Base-by-base conservation (phyloP, 2,888 invertebrate species). In the Epinotia demarniana region DNA sequence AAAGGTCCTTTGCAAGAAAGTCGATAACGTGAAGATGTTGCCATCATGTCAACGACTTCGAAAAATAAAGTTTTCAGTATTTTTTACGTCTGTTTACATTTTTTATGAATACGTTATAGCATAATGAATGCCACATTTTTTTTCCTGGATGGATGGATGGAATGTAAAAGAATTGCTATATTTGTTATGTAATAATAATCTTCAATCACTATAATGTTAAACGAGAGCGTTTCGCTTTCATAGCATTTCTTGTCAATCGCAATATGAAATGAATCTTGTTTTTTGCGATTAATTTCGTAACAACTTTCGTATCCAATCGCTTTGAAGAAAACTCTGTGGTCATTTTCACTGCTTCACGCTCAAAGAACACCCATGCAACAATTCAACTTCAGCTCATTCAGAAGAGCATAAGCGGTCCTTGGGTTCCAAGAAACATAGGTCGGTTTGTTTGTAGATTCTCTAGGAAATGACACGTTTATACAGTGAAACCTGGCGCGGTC, bases 341-440 rank as follows among this genome's bases (percentile, higher is more conserved):
- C 63, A 63, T 74, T 74, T 69, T 70, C 74, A 69, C 69, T 69
- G 19, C 49, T 74, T 74, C 74, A 74, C 74, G 74, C 63, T 74
- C 55, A 4, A 43, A 58, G 61, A 70, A 74, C 74, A 70, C 74
- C 74, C 74, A 70, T 74, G 69, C 69, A 74, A 70, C 69, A 39
- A 9, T 53, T 66, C 46, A 46, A 13, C 23, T 57, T 58, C 11
- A n/a, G 5, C 39, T 55, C 12, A 55, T 67, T 23, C n/a, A 69
- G 43, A 60, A 60, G 46, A 46, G 46, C 46, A 23, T 60, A 69
- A 60, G 46, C 46, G 46, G n/a, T n/a, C 12, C 5, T 60, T n/a
- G 46, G 2, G 39, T 60, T 4, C 19, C 6, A 46, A 69, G 2
- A 16, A 3, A 46, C n/a, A 19, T 68, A 69, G 6, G 69, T n/a